Percentiles rank a stretch among this genome's conserved stretches.
Evolutionary conservation across 2,888 invertebrate genomes (phyloP).

Genomic region (Encarsia formosa): DNA sequence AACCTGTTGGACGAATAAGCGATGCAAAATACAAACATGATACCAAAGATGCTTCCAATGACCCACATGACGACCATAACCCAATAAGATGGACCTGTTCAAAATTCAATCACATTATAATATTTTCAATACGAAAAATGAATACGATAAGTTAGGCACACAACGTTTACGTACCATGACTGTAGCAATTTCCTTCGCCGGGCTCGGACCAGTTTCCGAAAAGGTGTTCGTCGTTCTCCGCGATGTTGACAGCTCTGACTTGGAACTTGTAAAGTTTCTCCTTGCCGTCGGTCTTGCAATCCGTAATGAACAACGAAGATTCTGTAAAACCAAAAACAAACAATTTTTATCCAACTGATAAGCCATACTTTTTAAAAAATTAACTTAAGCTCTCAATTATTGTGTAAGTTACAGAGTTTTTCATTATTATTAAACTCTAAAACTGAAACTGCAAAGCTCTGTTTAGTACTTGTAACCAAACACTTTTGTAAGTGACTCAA

Average conservation of each 20-base stretch:
- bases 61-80: constrained; percentile 42
- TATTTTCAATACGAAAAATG: background rate
- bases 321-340: constrained; percentile 36
- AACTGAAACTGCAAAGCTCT: too few species aligned
- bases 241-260: constrained; percentile 50
- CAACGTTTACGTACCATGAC: constrained; percentile 36
- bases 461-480: too few species aligned
- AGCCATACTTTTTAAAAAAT: too few species aligned
- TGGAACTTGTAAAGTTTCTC: constrained; percentile 43
- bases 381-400: too few species aligned
- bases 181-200: constrained; percentile 49
- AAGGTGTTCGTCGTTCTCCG: constrained; percentile 35
- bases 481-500: too few species aligned
- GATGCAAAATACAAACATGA: constrained; percentile 38
- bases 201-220: constrained; percentile 50
- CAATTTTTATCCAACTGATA: too few species aligned
- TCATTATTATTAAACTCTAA: too few species aligned
- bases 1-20: constrained; percentile 42
- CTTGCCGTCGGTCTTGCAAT: constrained; percentile 43
- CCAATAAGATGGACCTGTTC: constrained; percentile 39
- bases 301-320: constrained; percentile 43
- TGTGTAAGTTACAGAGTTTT: too few species aligned
- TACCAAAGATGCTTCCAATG: constrained; percentile 34
- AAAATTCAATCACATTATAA: background rate
- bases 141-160: background rate